Evolutionary conservation across 2,888 invertebrate species (phyloP), one percentile per base, ranked within the genome.

Genomic region (Junonia oenone): DNA sequence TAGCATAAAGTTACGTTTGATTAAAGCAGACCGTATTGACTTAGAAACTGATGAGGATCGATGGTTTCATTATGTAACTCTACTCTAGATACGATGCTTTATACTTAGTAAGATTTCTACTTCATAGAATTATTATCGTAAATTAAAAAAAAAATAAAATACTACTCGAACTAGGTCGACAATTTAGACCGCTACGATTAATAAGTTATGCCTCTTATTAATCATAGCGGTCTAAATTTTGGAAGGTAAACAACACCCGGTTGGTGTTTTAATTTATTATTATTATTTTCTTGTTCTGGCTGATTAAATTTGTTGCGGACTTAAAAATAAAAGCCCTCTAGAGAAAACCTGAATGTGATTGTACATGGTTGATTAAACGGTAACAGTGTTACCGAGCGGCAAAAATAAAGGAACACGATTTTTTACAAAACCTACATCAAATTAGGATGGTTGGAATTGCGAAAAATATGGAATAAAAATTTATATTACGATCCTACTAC

Each of bases 41-140:
- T 66, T 62, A 38, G 49, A 38, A 48, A 55, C 54, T 62, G 58
- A 64, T 51, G 63, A 58, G 63, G 61, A 64, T 61, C 61, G 60
- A 63, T 63, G 59, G 55, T 56, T 56, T 53, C 56, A 59, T 63
- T 64, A 63, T 53, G 53, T 64, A 58, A 57, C 58, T 55, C 48
- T 62, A 58, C 52, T 54, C 47, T 38, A 53, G 55, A 55, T 54
- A 47, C 52, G 55, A 51, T 51, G 63, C 48, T 60, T 55, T 50
- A 58, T 62, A 58, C 61, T 61, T 57, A 59, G 49, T 59, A 59
- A 56, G 55, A 55, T 55, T 55, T 45, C 48, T 14, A 33, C 48
- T 51, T 59, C 57, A 59, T 59, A 59, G 52, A 61, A n/a, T 61
- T 61, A 61, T 49, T 50, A 55, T 53, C 22, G 40, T 45, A 33